Evolutionary conservation across 2,113 vertebrate genomes (phyloP).

Genomic region (Apteryx mantelli): DNA sequence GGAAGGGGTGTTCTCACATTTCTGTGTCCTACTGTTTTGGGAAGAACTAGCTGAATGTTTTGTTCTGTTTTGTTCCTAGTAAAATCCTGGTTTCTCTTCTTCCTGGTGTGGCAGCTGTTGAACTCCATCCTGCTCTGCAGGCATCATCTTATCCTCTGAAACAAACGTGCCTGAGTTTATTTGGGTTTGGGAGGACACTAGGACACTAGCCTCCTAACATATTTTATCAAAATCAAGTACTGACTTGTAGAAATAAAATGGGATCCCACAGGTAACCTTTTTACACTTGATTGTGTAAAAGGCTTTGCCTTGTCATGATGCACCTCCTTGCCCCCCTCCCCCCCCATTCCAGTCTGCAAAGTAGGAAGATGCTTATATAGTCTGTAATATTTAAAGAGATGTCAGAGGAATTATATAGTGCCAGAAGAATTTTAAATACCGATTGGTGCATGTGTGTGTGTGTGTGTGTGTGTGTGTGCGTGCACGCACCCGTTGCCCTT

Average conservation of each 20-base stretch:
- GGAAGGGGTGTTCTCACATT: not conserved
- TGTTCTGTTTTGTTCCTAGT: not conserved
- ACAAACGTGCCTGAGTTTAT: not conserved
- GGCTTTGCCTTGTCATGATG: not conserved
- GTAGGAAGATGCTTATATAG: not conserved
- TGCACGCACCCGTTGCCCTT: not conserved
- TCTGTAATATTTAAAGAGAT: not conserved
- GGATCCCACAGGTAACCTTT: not conserved
- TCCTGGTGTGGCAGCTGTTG: not conserved
- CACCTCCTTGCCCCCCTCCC: not conserved
- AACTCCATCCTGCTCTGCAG: not conserved
- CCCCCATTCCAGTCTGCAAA: not conserved
- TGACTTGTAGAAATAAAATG: not conserved
- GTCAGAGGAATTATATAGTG: not conserved
- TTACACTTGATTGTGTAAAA: not conserved
- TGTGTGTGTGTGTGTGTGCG: fast-evolving
- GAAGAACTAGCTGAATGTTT: not conserved
- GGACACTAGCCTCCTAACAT: not conserved
- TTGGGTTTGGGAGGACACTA: not conserved
- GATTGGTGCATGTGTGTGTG: not conserved
- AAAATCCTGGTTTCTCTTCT: not conserved
- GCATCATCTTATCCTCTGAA: not conserved
- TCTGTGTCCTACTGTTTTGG: not conserved
- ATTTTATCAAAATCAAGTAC: not conserved
- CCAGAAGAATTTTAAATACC: not conserved